A percentile compares a stretch with the other conserved stretches of the same genome.
Conservation (phyloP, 2,113 vertebrate species). For the Ellobius talpinus region DNA sequence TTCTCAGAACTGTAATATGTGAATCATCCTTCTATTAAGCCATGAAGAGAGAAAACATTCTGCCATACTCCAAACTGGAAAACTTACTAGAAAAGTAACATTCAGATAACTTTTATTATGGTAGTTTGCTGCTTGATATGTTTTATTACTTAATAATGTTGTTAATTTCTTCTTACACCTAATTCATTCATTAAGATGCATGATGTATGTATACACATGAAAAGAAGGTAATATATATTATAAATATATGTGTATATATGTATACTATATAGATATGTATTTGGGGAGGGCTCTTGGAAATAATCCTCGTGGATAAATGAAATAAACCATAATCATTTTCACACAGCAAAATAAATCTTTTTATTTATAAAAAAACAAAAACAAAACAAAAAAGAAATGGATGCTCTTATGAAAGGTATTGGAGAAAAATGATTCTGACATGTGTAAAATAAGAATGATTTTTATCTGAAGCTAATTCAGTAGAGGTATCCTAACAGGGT, state of each 20-base stretch:
- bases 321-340: neutral
- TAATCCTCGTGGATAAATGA: neutral
- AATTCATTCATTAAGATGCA: neutral
- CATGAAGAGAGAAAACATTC: neutral
- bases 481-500: neutral
- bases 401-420: neutral
- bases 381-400: too few species aligned
- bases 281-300: neutral
- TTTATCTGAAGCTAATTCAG: neutral
- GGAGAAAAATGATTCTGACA: neutral
- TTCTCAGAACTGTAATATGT: neutral
- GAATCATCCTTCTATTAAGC: neutral
- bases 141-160: neutral
- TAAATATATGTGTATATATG: neutral
- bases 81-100: neutral
- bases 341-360: neutral
- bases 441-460: neutral
- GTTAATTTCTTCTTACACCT: neutral
- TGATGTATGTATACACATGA: neutral
- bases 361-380: too few species aligned
- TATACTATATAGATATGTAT: neutral
- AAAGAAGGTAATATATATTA: neutral
- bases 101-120: neutral
- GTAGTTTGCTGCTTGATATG: neutral
- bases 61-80: too few species aligned